phyloP scores from a whole-genome alignment of 2,113 vertebrate genomes.

The Nannospalax galili region DNA sequence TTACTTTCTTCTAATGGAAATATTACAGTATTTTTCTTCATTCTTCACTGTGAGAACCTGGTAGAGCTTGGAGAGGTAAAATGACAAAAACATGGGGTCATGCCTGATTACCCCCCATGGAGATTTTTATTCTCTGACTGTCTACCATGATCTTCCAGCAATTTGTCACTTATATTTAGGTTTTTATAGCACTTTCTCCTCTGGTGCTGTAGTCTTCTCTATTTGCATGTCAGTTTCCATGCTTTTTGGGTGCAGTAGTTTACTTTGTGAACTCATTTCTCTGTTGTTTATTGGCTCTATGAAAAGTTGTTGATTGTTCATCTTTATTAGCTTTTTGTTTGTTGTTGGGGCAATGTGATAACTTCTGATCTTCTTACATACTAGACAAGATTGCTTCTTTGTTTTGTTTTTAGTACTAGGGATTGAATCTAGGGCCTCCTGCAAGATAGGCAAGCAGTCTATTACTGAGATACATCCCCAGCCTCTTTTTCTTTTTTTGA shows the following conservation, averaged over 20 bases:
- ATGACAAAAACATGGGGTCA: background rate
- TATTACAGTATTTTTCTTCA: background rate
- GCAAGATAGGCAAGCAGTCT: background rate
- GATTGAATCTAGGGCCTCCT: background rate
- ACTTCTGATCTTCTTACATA: background rate
- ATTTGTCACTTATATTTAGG: background rate
- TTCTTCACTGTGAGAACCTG: background rate
- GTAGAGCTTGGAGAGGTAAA: background rate
- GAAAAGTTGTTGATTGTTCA: background rate
- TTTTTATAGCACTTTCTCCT: background rate
- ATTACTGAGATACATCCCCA: background rate
- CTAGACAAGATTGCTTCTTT: background rate
- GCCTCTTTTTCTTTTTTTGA: background rate
- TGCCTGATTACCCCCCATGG: background rate
- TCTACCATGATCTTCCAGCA: background rate
- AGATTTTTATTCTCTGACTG: background rate
- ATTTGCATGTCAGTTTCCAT: background rate
- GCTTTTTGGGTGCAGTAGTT: background rate
- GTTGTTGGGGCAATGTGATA: background rate
- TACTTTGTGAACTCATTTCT: background rate
- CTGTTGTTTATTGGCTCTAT: background rate
- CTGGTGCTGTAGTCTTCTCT: background rate
- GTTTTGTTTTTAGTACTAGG: background rate
- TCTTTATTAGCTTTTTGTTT: background rate
- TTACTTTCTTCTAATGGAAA: background rate